Evolutionary conservation across 2,113 vertebrate species (phyloP).

Genomic region (Aptenodytes patagonicus): DNA sequence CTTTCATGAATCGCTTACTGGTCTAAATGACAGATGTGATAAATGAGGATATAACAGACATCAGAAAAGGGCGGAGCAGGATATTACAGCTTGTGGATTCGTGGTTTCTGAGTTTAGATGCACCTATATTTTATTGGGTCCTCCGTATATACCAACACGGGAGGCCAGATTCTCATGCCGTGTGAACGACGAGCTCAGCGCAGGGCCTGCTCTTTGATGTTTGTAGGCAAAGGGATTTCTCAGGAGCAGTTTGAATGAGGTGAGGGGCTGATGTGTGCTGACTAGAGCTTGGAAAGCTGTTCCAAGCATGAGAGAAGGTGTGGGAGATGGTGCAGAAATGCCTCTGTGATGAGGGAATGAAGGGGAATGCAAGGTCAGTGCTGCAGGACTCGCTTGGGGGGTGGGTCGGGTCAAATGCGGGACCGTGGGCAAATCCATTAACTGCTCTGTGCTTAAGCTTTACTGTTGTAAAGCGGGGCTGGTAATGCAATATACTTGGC

Average conservation of each 20-base stretch:
- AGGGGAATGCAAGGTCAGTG: conserved; percentile 57
- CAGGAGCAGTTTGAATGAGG: conserved; percentile 56
- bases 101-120: conserved; percentile 3
- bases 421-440: conserved; percentile 58
- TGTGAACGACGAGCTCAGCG: background rate
- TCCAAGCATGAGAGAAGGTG: conserved; percentile 61
- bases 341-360: conserved; percentile 63
- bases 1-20: background rate
- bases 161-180: background rate
- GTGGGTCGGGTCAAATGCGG: conserved; percentile 11
- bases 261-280: conserved; percentile 60
- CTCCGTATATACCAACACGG: background rate
- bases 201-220: conserved; percentile 47
- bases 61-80: background rate
- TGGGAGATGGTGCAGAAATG: conserved; percentile 68
- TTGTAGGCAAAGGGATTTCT: conserved; percentile 52
- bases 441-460: conserved; percentile 51
- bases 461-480: background rate
- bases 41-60: background rate
- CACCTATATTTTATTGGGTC: background rate
- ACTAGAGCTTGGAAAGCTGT: conserved; percentile 60
- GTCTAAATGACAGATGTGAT: background rate
- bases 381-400: conserved; percentile 9
- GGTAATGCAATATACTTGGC: conserved; percentile 53
- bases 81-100: background rate